A percentile compares a stretch with the other conserved stretches of the same genome.
Conservation (phyloP, 2,113 vertebrate species). For the Labeo rohita region DNA sequence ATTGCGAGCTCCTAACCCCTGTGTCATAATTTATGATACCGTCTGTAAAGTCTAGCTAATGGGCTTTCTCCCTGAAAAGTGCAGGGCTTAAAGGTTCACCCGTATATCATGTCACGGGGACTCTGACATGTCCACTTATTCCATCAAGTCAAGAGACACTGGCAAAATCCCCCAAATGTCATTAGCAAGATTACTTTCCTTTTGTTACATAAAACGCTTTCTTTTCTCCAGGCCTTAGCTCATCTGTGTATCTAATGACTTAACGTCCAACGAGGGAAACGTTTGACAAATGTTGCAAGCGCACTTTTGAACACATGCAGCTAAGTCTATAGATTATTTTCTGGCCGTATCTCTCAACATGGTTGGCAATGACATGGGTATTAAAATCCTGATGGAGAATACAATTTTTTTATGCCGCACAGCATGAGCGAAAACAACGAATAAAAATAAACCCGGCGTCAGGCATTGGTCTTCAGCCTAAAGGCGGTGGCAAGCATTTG, state of each 20-base stretch:
- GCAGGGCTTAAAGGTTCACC: conserved; percentile 48
- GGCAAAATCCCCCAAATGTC: conserved; percentile 56
- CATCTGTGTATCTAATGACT: conserved; percentile 23
- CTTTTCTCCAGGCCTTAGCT: conserved; percentile 25
- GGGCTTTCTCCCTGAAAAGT: conserved; percentile 59
- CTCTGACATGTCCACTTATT: conserved; percentile 56
- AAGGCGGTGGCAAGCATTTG: conserved; percentile 46
- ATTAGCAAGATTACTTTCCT: conserved; percentile 62
- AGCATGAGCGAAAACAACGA: conserved; percentile 15
- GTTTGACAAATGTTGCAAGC: conserved; percentile 20
- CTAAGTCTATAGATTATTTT: conserved; percentile 34
- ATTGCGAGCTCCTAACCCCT: conserved; percentile 59
- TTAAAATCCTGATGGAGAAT: conserved; percentile 19
- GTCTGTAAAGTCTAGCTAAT: conserved; percentile 64
- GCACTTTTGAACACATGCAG: conserved; percentile 14
- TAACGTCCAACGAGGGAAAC: neutral
- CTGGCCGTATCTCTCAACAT: neutral
- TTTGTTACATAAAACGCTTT: conserved; percentile 40
- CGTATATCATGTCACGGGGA: conserved; percentile 61
- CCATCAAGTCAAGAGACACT: conserved; percentile 49
- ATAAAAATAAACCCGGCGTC: conserved; percentile 46
- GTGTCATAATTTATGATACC: conserved; percentile 63
- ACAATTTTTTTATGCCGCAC: neutral
- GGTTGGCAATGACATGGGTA: conserved; percentile 20
- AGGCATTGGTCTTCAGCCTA: conserved; percentile 39